Percentiles rank a stretch among this genome's conserved stretches.
Conservation (phyloP, 2,888 invertebrate species). For the Hoplodrina blanda region DNA sequence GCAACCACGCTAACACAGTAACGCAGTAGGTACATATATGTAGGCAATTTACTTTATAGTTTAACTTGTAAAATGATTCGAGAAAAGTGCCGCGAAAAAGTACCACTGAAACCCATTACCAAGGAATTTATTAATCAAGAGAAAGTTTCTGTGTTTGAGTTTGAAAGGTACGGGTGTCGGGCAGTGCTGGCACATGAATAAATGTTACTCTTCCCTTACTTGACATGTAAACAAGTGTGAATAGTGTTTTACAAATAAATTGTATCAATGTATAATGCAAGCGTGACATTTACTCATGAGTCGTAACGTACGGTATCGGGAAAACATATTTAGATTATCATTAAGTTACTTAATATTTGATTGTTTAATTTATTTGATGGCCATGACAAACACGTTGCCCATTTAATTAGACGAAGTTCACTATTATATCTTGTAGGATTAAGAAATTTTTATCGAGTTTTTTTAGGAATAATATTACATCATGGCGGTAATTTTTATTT, state of each 20-base stretch:
- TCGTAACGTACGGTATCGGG: no score
- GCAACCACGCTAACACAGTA: background rate
- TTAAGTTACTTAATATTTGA: no score
- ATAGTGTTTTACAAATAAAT: background rate
- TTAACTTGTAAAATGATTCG: slow-evolving; percentile 10
- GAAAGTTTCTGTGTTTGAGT: slow-evolving; percentile 5
- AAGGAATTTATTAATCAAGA: background rate
- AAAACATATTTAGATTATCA: no score
- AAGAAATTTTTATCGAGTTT: no score
- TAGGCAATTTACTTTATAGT: background rate
- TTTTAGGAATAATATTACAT: no score
- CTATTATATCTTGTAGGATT: no score
- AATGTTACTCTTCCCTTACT: background rate
- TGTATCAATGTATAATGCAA: background rate
- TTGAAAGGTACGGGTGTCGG: slow-evolving; percentile 27
- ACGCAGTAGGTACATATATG: background rate
- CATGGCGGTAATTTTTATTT: background rate
- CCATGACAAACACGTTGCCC: no score
- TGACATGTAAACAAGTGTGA: background rate
- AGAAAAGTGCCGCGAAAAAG: slow-evolving; percentile 14
- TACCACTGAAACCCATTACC: slow-evolving; percentile 5
- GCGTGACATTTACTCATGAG: background rate
- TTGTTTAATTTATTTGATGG: no score
- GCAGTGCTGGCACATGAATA: background rate
- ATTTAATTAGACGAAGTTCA: background rate